Base-by-base conservation (phyloP, 2,113 vertebrate genomes). In the Pedetes capensis region DNA sequence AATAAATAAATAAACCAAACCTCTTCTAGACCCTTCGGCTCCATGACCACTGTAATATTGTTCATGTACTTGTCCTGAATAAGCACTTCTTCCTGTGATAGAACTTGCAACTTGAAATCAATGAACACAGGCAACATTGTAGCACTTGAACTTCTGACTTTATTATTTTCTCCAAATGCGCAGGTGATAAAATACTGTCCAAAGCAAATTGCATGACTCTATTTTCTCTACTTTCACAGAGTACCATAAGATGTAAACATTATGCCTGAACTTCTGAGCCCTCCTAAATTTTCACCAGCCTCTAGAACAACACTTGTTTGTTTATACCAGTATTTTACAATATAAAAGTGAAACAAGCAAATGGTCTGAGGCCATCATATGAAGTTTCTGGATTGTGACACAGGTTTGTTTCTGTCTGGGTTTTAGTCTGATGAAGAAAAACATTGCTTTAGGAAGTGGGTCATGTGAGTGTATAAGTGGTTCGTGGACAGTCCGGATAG, bases 391-490 rank as follows among this genome's bases (percentile, higher is more conserved):
- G 63, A 88, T 44, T 92, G 55, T 53, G 39, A 81, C 64, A 29
- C 10, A 71, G 27, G 17, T 74, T 91, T 69, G 34, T 13, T 8
- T 49, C 66, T 11, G 69, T 1, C 74, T 13, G 22, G 18, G 42
- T 75, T 72, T 98, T 90, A 98, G 95, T 98, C 87, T 66, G 97
- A 94, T 87, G 98, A 93, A 95, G 97, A 95, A 83, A 99, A 99
- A 96, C 99, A 99, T 71, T 99, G 99, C 97, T 99, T 99, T 95
- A 99, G 98, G 96, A 99, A 99, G 97, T 99, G 99, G 72, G 99
- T 99, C 99, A 99, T 99, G 93, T 99, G 99, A 18, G 87, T 99
- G 97, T 99, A 99, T 42, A 98, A 97, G 83, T 99, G 99, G 75
- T 98, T 98, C 25, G 93, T 97, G 92, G 99, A 99, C 57, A 98